Conservation (phyloP, 2,888 invertebrate genomes). For the Hypolimnas misippus region DNA sequence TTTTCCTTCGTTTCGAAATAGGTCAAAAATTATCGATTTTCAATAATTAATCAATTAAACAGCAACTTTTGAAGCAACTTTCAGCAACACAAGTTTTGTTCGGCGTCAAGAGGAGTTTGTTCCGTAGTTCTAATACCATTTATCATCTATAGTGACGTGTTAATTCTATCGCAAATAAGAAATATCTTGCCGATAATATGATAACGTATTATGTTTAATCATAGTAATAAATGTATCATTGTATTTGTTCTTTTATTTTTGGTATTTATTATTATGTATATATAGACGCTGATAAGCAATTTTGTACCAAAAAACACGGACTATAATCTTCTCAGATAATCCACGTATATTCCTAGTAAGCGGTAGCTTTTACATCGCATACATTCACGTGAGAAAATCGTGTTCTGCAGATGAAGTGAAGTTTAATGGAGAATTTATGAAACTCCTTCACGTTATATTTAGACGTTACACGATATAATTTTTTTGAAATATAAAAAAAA, state of each 20-base stretch:
- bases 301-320: no score
- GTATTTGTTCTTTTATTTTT: no score
- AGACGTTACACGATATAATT: no score
- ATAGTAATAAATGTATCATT: background rate
- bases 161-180: background rate
- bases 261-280: no score
- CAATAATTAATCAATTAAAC: background rate
- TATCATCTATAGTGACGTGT: background rate
- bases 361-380: background rate
- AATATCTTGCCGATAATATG: background rate
- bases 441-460: background rate
- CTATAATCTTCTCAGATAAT: background rate
- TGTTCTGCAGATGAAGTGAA: background rate
- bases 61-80: background rate
- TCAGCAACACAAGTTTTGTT: slow-evolving; percentile 1
- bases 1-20: no score
- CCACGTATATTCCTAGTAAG: background rate
- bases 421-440: background rate
- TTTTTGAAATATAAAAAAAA: no score
- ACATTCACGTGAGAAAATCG: no score
- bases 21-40: background rate
- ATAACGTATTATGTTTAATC: background rate
- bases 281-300: no score
- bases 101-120: background rate
- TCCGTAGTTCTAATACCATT: background rate